These are phyloP conservation scores for Nephrotoma appendiculata DNA, from an alignment of 2,888 invertebrate genomes.

Conservation along the genomic window DNA sequence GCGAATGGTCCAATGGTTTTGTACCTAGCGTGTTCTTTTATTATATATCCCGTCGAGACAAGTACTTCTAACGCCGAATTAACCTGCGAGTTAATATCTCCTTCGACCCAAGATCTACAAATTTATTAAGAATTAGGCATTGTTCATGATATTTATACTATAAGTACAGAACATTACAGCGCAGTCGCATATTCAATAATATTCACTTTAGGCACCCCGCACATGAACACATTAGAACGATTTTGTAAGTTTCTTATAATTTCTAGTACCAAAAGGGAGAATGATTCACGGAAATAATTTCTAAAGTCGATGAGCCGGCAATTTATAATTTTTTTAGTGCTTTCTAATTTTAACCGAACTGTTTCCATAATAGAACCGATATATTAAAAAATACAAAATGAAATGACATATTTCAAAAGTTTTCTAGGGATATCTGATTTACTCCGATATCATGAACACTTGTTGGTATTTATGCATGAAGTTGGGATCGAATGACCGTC, in stretches of 20 bases:
- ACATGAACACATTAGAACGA: conserved; percentile 22
- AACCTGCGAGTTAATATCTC: conserved; percentile 26
- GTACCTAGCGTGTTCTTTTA: conserved; percentile 23
- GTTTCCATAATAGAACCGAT: not conserved
- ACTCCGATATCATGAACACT: not conserved
- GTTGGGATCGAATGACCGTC: not conserved
- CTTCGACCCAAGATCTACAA: conserved; percentile 23
- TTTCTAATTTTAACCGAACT: not conserved
- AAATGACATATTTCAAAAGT: not conserved
- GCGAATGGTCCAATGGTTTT: conserved; percentile 29
- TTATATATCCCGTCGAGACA: conserved; percentile 20
- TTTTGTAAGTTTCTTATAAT: conserved; percentile 27
- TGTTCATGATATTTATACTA: too few relatives aligned
- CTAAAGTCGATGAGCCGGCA: not conserved
- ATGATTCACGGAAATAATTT: conserved; percentile 8
- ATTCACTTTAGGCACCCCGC: conserved; percentile 23
- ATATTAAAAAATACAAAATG: not conserved
- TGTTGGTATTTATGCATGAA: not conserved
- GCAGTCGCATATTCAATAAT: conserved; percentile 17
- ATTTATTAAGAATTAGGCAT: too few relatives aligned
- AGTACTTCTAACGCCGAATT: conserved; percentile 24
- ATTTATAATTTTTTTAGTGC: not conserved
- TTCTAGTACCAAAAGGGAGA: conserved; percentile 25
- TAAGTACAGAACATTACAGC: not conserved
- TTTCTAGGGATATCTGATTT: not conserved